Base-by-base conservation (phyloP, 2,888 invertebrate genomes). In the Caenorhabditis auriculariae region DNA sequence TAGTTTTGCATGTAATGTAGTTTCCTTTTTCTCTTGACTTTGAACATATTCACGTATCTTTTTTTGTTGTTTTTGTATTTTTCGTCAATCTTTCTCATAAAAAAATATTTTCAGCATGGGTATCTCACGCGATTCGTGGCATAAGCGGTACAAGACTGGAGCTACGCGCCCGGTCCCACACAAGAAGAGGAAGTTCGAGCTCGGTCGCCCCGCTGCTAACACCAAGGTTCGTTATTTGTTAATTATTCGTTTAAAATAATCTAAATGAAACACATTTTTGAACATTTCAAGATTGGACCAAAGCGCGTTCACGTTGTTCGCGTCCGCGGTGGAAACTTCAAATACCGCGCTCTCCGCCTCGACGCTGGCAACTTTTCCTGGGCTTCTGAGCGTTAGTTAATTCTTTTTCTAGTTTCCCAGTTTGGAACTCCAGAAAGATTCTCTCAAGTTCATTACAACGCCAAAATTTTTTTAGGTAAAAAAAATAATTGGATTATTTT, bases 141-240 rank as follows among this genome's bases (percentile, higher is more conserved):
- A 99, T 88, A 99, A 99, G 87, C 88, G 98, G 83, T 88, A 96
- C 84, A 90, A 93, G 83, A 99, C 98, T 76, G 98, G 98, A 83
- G 98, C 98, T 81, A 96, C 96, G 86, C 89, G 94, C 84, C 91
- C 91, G 84, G 91, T 92, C 76, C 88, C 95, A 80, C 90, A 95
- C 78, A 98, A 98, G 90, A 99, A 99, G 92, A 91, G 98, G 89
- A 98, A 99, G 89, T 98, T 92, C 84, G 98, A 99, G 86, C 89
- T 99, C 84, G 98, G 98, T 80, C 90, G 98, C 76, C 98, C 98
- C 74, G 91, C 96, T 77, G 95, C 98, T 81, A 95, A 95, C 85
- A 99, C 98, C 69, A 98, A 95, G 88, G 91, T 91, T 45, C 26
- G 42, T 26, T 50, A 29, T 35, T 26, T 38, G 23, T 27, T 41